These are phyloP conservation scores for Corythoichthys intestinalis DNA, from an alignment of 2,113 vertebrate species.

Conservation along the genomic window DNA sequence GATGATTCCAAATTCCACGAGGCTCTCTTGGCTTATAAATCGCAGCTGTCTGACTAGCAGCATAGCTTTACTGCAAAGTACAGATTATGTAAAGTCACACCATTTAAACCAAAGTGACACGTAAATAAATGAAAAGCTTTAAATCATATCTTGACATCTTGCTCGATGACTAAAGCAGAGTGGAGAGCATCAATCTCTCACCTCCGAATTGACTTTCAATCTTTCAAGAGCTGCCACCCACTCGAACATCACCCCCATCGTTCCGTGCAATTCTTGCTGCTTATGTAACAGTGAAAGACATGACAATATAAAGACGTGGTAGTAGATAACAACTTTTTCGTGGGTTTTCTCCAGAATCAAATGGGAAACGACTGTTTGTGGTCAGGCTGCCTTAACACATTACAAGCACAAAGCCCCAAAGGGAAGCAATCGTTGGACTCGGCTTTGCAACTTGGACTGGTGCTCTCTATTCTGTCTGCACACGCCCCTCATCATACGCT, in stretches of 20 bases:
- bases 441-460: conserved; percentile 10
- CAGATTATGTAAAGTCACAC: conserved; percentile 21
- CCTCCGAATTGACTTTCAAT: conserved; percentile 12
- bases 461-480: conserved; percentile 10
- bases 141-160: background rate
- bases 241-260: background rate
- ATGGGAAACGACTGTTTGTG: conserved; percentile 13
- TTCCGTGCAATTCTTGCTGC: conserved; percentile 10
- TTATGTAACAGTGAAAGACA: conserved; percentile 34
- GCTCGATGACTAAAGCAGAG: conserved; percentile 6
- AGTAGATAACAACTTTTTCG: conserved; percentile 29
- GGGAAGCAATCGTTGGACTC: conserved; percentile 35
- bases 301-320: conserved; percentile 20
- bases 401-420: conserved; percentile 23
- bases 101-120: conserved; percentile 7
- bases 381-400: conserved; percentile 30
- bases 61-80: conserved; percentile 14
- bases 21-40: conserved; percentile 19
- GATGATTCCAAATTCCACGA: background rate
- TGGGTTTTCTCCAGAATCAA: conserved; percentile 6
- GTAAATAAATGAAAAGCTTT: conserved; percentile 22
- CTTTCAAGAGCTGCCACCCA: conserved; percentile 17
- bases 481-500: conserved; percentile 25
- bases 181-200: conserved; percentile 2
- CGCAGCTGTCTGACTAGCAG: conserved; percentile 3